Base-by-base conservation (phyloP, 2,113 vertebrate species). In the Antechinus stuartii region DNA sequence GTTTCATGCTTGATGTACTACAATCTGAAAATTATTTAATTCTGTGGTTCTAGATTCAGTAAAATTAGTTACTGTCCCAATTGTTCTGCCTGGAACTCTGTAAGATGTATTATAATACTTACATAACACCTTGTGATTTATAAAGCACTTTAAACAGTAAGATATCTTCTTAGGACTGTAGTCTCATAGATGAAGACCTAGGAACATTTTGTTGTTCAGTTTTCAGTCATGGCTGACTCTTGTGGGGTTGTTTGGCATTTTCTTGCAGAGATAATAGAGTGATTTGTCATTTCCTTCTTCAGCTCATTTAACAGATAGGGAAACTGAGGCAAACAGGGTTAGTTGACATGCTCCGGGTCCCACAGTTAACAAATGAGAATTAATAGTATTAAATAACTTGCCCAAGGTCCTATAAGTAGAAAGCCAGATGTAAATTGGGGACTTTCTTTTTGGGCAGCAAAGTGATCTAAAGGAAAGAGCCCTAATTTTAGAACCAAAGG, bases 1-100 rank as follows among this genome's bases (percentile, higher is more conserved):
- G 93, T 95, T 35, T 91, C 84, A 92, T 8, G 92, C 55, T 2
- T 42, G 68, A 53, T 42, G 90, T 90, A 93, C 61, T 26, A 16
- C 2, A 0, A 22, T 0, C 16, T 2, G 56, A 92, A 53, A 30
- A 6, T 26, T 11, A 22, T 5, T 8, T 0, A 25, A 0, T 2
- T 84, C 26, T 16, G 52, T 91, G 56, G n/a, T 27, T 2, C 0
- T 53, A 76, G 55, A 46, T 30, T 49, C 46, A 42, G 12, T 7
- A 53, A 61, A 91, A 90, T 30, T 22, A 90, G 55, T 23, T 26
- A 7, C 89, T 2, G 5, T 25, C 42, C 35, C 90, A 22, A 92
- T 30, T 91, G 8, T 11, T 42, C 50, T 91, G 47, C 3, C 23
- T 9, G 19, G 0, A 12, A 49, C 27, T 91, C 50, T 92, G 49